Conservation (phyloP, 2,888 invertebrate genomes). For the Netelia fuscicornis region DNA sequence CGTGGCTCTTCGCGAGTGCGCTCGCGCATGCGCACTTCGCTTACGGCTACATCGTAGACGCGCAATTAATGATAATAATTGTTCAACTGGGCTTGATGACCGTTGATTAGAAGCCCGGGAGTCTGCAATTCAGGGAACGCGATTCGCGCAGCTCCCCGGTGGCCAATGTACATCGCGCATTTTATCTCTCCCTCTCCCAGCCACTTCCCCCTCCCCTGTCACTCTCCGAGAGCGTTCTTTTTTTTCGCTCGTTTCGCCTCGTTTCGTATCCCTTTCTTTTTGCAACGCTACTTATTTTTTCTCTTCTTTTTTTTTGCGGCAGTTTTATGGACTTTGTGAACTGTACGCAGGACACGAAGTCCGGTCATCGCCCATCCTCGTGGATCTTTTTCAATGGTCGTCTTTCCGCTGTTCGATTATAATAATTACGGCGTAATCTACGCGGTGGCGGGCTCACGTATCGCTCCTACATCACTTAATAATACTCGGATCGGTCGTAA, state of each 20-base stretch:
- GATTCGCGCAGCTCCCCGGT: slow-evolving; percentile 1
- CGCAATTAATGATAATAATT: slow-evolving; percentile 78
- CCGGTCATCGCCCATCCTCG: slow-evolving; percentile 38
- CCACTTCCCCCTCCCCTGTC: slow-evolving; percentile 3
- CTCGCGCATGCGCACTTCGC: neutral
- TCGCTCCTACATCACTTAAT: slow-evolving; percentile 51
- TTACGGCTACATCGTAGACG: slow-evolving; percentile 38
- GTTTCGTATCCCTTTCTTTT: slow-evolving; percentile 19
- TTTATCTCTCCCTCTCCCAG: slow-evolving; percentile 7
- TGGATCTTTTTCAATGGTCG: slow-evolving; percentile 43
- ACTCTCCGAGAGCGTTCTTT: slow-evolving; percentile 10
- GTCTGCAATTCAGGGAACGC: slow-evolving; percentile 73
- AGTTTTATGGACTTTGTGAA: slow-evolving; percentile 11
- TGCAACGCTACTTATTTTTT: neutral
- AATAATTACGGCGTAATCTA: slow-evolving; percentile 59
- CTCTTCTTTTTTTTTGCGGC: neutral
- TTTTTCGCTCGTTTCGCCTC: slow-evolving; percentile 33
- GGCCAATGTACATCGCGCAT: slow-evolving; percentile 10
- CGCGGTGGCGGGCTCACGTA: slow-evolving; percentile 17
- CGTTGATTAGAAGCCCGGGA: slow-evolving; percentile 76
- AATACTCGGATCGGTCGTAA: slow-evolving; percentile 36
- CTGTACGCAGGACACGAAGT: neutral
- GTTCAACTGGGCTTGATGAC: slow-evolving; percentile 79
- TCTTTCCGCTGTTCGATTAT: slow-evolving; percentile 61
- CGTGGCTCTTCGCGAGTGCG: neutral